Percentiles rank a stretch among this genome's conserved stretches.
These are phyloP conservation scores for Aplysina aerophoba DNA, from an alignment of 37 sponge, comb jelly and placozoan species.

Conservation along the genomic window DNA sequence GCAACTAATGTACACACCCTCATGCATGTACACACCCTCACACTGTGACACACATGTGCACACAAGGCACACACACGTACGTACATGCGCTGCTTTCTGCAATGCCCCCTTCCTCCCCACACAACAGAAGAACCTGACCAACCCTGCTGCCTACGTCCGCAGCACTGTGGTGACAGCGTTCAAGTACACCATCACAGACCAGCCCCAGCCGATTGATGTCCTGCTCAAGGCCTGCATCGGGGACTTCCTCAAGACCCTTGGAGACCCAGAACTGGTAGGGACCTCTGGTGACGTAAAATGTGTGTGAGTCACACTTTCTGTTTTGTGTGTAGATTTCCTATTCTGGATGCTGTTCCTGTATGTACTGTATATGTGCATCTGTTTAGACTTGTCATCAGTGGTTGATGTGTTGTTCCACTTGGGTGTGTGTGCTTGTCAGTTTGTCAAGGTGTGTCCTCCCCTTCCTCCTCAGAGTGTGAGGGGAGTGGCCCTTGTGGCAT, in stretches of 20 bases:
- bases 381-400: no score
- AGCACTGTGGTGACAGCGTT: slow-evolving; percentile 94
- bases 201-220: slow-evolving; percentile 89
- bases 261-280: slow-evolving; percentile 89
- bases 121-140: slow-evolving; percentile 65
- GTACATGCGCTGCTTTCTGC: not conserved
- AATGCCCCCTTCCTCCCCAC: slow-evolving; percentile 28
- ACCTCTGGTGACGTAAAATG: no score
- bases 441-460: no score
- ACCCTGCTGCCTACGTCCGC: slow-evolving; percentile 73
- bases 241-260: slow-evolving; percentile 82
- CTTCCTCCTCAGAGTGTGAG: slow-evolving; percentile 92
- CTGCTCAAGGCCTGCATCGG: slow-evolving; percentile 86
- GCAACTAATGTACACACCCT: no score
- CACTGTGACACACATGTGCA: no score
- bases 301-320: not conserved
- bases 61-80: no score
- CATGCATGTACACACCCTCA: no score
- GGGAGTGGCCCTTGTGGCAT: slow-evolving; percentile 92
- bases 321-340: not conserved
- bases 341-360: no score
- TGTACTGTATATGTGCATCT: no score
- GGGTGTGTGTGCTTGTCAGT: no score
- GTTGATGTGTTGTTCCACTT: no score
- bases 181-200: slow-evolving; percentile 95